Percentiles rank a stretch among this genome's conserved stretches.
These are phyloP conservation scores for Eidolon dupreanum DNA, from an alignment of 2,797 vertebrate genomes.

Conservation along the genomic window DNA sequence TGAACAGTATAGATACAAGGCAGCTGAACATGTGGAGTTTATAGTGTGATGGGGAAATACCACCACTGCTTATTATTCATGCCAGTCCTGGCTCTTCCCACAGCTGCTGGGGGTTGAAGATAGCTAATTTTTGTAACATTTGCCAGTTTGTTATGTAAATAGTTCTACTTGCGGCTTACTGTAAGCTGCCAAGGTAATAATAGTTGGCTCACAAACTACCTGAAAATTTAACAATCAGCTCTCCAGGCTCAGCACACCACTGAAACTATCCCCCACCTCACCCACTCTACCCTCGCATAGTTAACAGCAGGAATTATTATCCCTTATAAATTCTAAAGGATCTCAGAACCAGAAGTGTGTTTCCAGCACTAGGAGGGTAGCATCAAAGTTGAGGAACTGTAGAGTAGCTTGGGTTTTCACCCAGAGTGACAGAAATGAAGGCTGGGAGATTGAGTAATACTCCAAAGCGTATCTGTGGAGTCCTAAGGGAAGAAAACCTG, in stretches of 20 bases:
- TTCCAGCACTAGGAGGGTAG: not conserved
- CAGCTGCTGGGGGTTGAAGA: rapidly evolving
- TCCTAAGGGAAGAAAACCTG: not conserved
- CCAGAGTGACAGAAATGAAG: not conserved
- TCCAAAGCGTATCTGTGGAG: not conserved
- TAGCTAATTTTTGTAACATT: not conserved
- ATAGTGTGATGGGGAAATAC: rapidly evolving
- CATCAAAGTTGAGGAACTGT: not conserved
- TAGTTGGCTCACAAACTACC: not conserved
- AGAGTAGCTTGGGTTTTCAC: not conserved
- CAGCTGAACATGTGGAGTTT: not conserved
- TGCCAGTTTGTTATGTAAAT: not conserved
- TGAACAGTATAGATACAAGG: not conserved
- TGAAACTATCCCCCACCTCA: not conserved
- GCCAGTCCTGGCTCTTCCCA: not conserved
- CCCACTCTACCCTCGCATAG: not conserved
- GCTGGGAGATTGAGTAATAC: not conserved
- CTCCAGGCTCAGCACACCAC: not conserved
- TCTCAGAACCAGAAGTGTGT: not conserved
- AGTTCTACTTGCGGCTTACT: not conserved
- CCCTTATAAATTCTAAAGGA: not conserved
- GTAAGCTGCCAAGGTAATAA: not conserved
- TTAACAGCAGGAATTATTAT: not conserved
- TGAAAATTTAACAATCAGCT: not conserved
- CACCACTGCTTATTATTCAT: not conserved